Evolutionary conservation across 2,113 vertebrate species (phyloP).

Genomic region (Ascaphus truei): DNA sequence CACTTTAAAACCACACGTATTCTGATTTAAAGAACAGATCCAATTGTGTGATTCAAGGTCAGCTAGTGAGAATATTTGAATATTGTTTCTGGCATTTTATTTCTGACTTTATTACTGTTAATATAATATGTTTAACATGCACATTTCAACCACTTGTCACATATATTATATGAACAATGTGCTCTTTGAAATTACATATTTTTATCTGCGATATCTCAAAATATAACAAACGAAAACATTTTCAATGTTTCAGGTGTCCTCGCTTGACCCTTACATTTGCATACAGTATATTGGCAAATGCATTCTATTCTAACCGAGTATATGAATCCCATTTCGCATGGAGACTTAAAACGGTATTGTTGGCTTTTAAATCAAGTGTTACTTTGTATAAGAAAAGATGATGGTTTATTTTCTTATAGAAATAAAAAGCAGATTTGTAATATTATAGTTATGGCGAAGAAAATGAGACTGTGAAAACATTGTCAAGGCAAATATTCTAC

Average conservation of each 20-base stretch:
- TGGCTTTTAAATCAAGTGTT: not conserved
- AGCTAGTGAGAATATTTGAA: too few species aligned
- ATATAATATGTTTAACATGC: too few species aligned
- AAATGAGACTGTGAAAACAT: slow-evolving; percentile 17
- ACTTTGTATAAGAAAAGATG: not conserved
- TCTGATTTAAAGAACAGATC: too few species aligned
- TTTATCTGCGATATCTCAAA: too few species aligned
- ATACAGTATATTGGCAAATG: not conserved
- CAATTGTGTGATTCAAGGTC: too few species aligned
- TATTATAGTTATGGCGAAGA: not conserved
- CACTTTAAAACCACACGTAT: too few species aligned
- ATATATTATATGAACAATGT: too few species aligned
- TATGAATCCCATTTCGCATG: not conserved
- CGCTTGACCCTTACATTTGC: not conserved
- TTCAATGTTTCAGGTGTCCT: not conserved
- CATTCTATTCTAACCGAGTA: not conserved
- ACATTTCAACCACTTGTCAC: too few species aligned
- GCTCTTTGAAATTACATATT: too few species aligned
- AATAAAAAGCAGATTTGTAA: slow-evolving; percentile 6
- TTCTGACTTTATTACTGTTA: too few species aligned
- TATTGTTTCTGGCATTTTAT: too few species aligned
- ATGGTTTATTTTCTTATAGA: slow-evolving; percentile 13
- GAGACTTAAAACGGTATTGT: not conserved
- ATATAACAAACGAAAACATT: too few species aligned
- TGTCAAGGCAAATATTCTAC: slow-evolving; percentile 27